Evolutionary conservation across 1,140 invertebrate species (phyloP), one percentile per base, ranked within the genome.

Genomic region (Aphaenogaster floridana): DNA sequence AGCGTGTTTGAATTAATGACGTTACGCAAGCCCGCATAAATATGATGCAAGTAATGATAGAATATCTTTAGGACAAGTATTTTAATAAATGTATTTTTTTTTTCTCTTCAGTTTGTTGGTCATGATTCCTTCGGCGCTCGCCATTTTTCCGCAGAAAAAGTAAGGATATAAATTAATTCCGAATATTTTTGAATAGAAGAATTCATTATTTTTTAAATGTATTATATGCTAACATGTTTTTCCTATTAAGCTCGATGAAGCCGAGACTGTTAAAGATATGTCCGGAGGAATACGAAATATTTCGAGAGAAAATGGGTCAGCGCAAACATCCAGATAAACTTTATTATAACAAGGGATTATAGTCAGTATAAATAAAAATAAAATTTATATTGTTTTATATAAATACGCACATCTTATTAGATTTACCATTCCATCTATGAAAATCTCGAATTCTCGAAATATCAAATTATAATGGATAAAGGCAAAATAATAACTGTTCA

Each of bases 301-400:
- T 90, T 59, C 45, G 54, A 59, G 15, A 77, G 9, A 42, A 34
- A 42, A 34, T 61, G 2, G 54, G 63, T n/a, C 15, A 77, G 17
- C 8, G 34, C 28, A 54, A 78, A 21, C 8, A 68, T 21, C 61
- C 63, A 2, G 36, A 89, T 50, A 87, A 52, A 66, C 9, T 90
- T 28, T 90, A 83, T 21, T 90, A 90, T 57, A 57, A 87, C 21
- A 90, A 89, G 11, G 88, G 84, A 42, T 11, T 89, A 13, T 90
- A 64, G 71, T 28, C 17, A 17, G 3, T 79, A 68, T 66, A 68
- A 39, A 80, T 68, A 80, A 80, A 69, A 54, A 42, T 45, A 36
- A 80, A 68, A 68, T 42, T 69, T 15, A 69, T 34, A 69, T 69
- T 54, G 11, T 28, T 36, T 54, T 39, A 34, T 45, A 39, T 36